phyloP scores from a whole-genome alignment of 1,140 invertebrate genomes.

The Heliconius melpomene region DNA sequence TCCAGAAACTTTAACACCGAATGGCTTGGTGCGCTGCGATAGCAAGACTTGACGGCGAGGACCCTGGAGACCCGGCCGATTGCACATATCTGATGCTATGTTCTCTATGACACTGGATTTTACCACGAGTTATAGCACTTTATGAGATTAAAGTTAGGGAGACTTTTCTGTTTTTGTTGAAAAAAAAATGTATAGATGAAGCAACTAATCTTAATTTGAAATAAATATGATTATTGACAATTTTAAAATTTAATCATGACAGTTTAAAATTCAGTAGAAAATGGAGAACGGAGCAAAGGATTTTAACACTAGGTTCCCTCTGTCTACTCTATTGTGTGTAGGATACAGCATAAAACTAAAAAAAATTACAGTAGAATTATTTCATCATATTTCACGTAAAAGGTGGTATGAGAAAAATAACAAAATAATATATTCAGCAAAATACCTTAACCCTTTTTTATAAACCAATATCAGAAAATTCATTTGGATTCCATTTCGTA shows the following conservation, averaged over 20 bases:
- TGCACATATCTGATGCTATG: slow-evolving; percentile 10
- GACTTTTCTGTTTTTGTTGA: background rate
- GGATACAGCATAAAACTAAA: too few relatives aligned
- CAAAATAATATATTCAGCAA: background rate
- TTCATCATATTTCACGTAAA: background rate
- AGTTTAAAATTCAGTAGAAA: too few relatives aligned
- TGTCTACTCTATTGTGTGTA: too few relatives aligned
- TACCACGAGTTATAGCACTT: background rate
- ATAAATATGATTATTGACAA: too few relatives aligned
- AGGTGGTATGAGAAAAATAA: background rate
- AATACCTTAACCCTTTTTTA: background rate
- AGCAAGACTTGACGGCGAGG: background rate
- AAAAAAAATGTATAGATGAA: background rate
- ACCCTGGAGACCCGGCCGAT: slow-evolving; percentile 1
- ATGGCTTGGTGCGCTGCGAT: background rate
- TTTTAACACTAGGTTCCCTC: too few relatives aligned
- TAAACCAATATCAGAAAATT: slow-evolving; percentile 5
- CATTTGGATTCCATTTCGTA: slow-evolving; percentile 43
- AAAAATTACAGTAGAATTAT: too few relatives aligned
- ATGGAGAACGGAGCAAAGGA: too few relatives aligned
- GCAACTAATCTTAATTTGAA: background rate
- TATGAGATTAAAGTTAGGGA: background rate
- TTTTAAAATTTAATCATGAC: too few relatives aligned
- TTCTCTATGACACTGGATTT: slow-evolving; percentile 12
- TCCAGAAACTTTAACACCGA: slow-evolving; percentile 11